Base-by-base conservation (phyloP, 2,113 vertebrate species). In the Pachycephala philippinensis region DNA sequence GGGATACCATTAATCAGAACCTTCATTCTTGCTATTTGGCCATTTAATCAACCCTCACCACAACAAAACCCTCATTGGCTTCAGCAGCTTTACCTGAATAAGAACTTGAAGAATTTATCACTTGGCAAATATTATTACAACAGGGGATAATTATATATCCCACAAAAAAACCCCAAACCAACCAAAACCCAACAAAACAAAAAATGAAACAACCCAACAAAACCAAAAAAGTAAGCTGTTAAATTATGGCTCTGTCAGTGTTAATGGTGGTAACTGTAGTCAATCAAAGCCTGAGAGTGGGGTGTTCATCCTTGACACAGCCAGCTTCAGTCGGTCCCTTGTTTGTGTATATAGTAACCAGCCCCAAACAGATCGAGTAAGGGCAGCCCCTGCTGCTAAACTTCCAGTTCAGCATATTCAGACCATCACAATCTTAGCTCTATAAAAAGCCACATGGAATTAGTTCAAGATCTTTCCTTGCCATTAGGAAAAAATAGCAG, bases 371-470 rank as follows among this genome's bases (percentile, higher is more conserved):
- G 78, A 80, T 3, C 0, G 0, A 37, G 63, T 63, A 18, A 70
- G 74, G 39, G 64, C 47, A 69, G 80, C 59, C 71, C 28, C 56
- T 64, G 68, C 89, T 57, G 59, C 69, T 93, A 84, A 90, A 90
- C 72, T 80, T 92, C 79, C 86, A 74, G 30, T 77, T 85, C 47
- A 1, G 83, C 78, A 89, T 54, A 70, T 60, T 66, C 71, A 81
- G 95, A 91, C 64, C 64, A 91, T 89, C 68, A 30, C 39, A 89
- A 19, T 63, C 90, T 90, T 63, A 56, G 93, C 64, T 93, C 92
- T 95, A 92, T 95, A 95, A 96, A 95, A 97, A 94, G 94, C 86
- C 37, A 47, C 6, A 9, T 21, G 60, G 92, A 86, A 66, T 84
- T 83, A 59, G 63, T 66, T 93, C 47, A 70, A 77, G 92, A 70